Conservation (phyloP, 2,888 invertebrate genomes). For the Drosophila neonasuta region DNA sequence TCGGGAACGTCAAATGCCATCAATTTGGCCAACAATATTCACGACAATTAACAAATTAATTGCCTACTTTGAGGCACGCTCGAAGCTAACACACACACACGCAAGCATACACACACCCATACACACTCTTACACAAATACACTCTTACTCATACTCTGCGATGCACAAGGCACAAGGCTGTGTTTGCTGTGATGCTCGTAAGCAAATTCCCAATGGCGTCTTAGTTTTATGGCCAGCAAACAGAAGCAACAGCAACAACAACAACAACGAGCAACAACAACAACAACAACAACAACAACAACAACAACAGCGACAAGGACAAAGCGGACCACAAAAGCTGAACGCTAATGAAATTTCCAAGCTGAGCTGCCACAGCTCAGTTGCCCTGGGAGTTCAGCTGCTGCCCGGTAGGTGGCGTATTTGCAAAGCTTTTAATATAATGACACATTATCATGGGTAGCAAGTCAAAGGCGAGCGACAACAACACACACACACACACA, state of each 20-base stretch:
- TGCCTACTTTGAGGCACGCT: conserved; percentile 70
- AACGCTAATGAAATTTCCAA: conserved; percentile 71
- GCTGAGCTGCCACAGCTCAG: conserved; percentile 32
- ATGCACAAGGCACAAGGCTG: conserved; percentile 22
- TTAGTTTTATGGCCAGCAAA: conserved; percentile 64
- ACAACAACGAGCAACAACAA: conserved; percentile 30
- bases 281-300: no score
- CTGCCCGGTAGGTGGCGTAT: conserved; percentile 65
- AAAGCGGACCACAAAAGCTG: conserved; percentile 44
- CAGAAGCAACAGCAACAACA: conserved; percentile 23
- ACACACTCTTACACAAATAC: background rate
- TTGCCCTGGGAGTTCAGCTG: conserved; percentile 53
- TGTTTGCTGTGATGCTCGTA: conserved; percentile 26
- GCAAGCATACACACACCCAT: conserved; percentile 7
- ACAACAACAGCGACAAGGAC: conserved; percentile 18
- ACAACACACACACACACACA: conserved; percentile 17
- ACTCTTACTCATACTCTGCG: background rate
- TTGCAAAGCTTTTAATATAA: conserved; percentile 79
- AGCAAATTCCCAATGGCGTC: conserved; percentile 67
- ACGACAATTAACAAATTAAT: conserved; percentile 73
- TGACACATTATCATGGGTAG: conserved; percentile 73
- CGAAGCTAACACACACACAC: conserved; percentile 36
- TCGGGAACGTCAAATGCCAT: conserved; percentile 49
- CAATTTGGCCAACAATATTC: conserved; percentile 69
- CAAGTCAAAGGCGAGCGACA: conserved; percentile 59